Evolutionary conservation across 2,888 invertebrate genomes (phyloP), one percentile per base, ranked within the genome.

Genomic region (Calliscelio sp.): DNA sequence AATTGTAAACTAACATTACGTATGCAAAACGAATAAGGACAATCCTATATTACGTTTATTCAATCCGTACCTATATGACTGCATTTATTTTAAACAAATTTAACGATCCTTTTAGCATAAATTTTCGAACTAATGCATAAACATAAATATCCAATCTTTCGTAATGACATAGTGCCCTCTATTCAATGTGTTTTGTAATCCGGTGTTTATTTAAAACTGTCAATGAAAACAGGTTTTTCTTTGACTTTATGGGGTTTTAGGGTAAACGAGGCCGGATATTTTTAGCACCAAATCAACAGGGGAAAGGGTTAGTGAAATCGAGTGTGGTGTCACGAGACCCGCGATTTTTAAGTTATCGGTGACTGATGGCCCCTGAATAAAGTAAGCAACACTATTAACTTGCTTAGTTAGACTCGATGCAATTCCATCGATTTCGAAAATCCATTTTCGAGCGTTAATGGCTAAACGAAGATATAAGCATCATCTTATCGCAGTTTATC

Each of bases 361-460:
- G 14, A 32, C 61, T 41, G 16, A 14, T 41, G 53, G 16, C 25
- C n/a, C 49, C 32, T 53, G 20, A 38, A 59, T 70, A 55, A 46
- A 66, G 57, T 68, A 35, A 70, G 18, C 73, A 63, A 74, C 63
- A 22, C 25, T 35, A 24, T 73, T 79, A 79, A 74, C 24, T 32
- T 44, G 63, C 61, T 75, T 75, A 73, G 80, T 66, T 53, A 71
- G 32, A 65, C 51, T 74, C 63, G 24, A 63, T 59, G 75, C 70
- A 71, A 80, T 84, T 75, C 51, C 65, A 70, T 70, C 59, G 68
- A 71, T 80, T 80, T 77, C 71, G 71, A 77, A 80, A 80, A 80
- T 77, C 80, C 65, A 80, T 84, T 80, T 84, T 80, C 80, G 35
- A 77, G 71, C 61, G 75, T 84, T 84, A 84, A 84, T 84, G 71